Evolutionary conservation across 2,113 vertebrate species (phyloP).

Genomic region (Tetrax tetrax): DNA sequence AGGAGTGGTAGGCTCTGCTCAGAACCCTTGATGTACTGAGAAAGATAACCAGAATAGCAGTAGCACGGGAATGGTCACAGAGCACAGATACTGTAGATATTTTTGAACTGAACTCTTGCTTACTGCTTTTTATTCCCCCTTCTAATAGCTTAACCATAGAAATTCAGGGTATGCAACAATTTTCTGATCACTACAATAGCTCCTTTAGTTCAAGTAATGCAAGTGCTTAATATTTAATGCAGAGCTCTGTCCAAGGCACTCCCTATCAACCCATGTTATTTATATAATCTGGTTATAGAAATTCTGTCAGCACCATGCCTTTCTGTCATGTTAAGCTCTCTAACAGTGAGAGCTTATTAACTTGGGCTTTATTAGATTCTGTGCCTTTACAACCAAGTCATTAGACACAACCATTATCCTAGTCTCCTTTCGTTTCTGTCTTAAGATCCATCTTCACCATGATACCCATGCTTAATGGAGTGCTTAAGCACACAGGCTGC

Average conservation of each 20-base stretch:
- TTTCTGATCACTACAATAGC: not conserved
- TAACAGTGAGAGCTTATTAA: conserved; percentile 44
- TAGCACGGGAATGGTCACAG: not conserved
- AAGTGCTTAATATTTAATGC: not conserved
- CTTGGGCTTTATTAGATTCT: conserved; percentile 37
- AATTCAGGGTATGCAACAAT: not conserved
- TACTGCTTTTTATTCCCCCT: not conserved
- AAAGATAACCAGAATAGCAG: not conserved
- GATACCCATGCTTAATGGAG: not conserved
- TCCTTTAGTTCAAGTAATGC: not conserved
- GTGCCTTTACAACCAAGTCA: conserved; percentile 32
- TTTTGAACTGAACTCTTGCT: not conserved
- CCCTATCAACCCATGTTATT: not conserved
- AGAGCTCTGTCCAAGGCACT: not conserved
- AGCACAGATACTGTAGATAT: not conserved
- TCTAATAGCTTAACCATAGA: not conserved
- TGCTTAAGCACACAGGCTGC: conserved; percentile 30
- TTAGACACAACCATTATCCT: conserved; percentile 43
- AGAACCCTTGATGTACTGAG: not conserved
- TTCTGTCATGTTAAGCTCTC: conserved; percentile 27
- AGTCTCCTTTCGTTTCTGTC: not conserved
- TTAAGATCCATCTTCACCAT: not conserved
- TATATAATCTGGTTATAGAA: conserved; percentile 19
- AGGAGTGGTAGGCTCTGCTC: not conserved
- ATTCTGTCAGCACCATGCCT: not conserved